A percentile compares a stretch with the other conserved stretches of the same genome.
Conservation (phyloP, 2,888 invertebrate genomes). For the Diplazon laetatorius region DNA sequence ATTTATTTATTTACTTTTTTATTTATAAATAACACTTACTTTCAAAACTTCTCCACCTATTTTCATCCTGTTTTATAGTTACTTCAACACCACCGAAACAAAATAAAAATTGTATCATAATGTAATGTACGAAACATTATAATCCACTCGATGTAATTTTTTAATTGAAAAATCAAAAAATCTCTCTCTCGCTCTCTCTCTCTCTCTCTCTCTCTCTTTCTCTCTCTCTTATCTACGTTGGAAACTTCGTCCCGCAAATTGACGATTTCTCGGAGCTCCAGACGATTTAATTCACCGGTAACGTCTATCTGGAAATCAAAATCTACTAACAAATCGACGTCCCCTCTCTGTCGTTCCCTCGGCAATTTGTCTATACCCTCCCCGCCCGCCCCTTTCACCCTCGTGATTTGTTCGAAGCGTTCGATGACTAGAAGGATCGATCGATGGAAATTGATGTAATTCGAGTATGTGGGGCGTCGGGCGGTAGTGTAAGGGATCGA, state of each 20-base stretch:
- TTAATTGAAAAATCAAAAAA: no score
- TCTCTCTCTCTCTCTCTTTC: background rate
- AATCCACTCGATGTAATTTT: no score
- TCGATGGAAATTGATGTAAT: slow-evolving; percentile 6
- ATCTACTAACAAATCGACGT: background rate
- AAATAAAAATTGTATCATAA: no score
- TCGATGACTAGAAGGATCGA: slow-evolving; percentile 5
- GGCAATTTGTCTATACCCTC: no score
- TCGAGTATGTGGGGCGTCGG: slow-evolving; percentile 19
- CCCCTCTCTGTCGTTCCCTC: background rate
- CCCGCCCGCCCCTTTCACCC: no score
- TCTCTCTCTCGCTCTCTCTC: slow-evolving; percentile 3
- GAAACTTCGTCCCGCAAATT: slow-evolving; percentile 43
- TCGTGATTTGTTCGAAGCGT: slow-evolving; percentile 4
- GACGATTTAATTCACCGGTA: background rate
- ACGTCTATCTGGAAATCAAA: background rate
- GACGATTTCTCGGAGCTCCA: slow-evolving; percentile 27
- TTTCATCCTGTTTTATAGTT: no score
- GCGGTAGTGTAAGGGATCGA: no score
- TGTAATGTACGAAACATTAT: no score
- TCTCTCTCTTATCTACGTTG: background rate
- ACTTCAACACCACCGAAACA: no score
- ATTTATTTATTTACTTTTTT: no score
- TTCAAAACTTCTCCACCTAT: no score
- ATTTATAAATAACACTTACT: no score